phyloP scores from a whole-genome alignment of 2,113 vertebrate genomes.

The Antechinus flavipes region DNA sequence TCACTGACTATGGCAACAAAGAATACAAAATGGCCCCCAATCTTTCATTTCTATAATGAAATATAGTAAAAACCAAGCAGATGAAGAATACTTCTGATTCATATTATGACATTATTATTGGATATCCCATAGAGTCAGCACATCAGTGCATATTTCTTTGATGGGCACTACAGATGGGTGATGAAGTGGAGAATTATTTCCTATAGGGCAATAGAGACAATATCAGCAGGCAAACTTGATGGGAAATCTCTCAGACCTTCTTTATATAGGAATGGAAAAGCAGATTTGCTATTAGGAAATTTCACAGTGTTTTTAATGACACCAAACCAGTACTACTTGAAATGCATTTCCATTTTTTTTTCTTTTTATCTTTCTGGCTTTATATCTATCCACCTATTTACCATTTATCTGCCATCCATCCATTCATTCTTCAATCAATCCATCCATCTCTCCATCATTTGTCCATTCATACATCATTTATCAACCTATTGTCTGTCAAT shows the following conservation, averaged over 20 bases:
- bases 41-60: background rate
- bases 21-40: background rate
- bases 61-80: background rate
- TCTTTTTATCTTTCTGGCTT: background rate
- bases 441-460: background rate
- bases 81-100: background rate
- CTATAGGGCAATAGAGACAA: background rate
- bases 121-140: background rate
- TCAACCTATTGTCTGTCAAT: background rate
- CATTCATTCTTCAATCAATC: too few relatives aligned
- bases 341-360: background rate
- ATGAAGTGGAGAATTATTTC: background rate
- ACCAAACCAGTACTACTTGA: background rate
- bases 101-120: background rate
- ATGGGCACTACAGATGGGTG: background rate
- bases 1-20: background rate
- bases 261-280: background rate
- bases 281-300: background rate
- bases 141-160: background rate
- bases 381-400: background rate
- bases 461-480: too few relatives aligned
- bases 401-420: background rate
- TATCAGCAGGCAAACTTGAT: background rate
- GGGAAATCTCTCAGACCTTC: background rate
- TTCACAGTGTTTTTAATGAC: background rate